A percentile compares a stretch with the other conserved stretches of the same genome.
Evolutionary conservation across 2,888 invertebrate species (phyloP).

Genomic region (Nomada hirtipes): DNA sequence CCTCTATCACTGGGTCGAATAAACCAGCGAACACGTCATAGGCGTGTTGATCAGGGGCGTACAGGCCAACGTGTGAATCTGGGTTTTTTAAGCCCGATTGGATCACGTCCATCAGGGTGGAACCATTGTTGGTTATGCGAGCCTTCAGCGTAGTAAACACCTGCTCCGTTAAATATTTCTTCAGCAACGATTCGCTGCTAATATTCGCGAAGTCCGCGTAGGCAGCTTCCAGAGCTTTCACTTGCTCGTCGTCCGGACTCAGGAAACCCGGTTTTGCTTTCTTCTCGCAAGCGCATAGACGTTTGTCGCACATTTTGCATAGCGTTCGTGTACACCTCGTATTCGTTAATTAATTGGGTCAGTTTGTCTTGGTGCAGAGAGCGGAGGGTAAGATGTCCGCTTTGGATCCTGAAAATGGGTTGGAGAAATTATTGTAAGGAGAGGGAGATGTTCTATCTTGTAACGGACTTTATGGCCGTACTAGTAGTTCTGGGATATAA

Average conservation of each 20-base stretch:
- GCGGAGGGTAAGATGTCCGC: too few relatives aligned
- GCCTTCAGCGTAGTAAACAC: slow-evolving; percentile 85
- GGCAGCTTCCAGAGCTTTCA: slow-evolving; percentile 85
- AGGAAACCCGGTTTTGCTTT: slow-evolving; percentile 48
- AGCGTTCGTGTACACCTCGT: too few relatives aligned
- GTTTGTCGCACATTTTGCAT: slow-evolving; percentile 79
- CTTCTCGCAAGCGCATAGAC: slow-evolving; percentile 74
- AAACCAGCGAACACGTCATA: slow-evolving; percentile 88
- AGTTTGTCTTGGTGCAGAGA: too few relatives aligned
- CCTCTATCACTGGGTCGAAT: slow-evolving; percentile 89
- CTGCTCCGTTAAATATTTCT: slow-evolving; percentile 86
- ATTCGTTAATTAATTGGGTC: not conserved
- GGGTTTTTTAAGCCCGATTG: slow-evolving; percentile 89
- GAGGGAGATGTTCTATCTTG: too few relatives aligned
- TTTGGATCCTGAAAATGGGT: too few relatives aligned
- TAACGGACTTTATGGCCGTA: too few relatives aligned
- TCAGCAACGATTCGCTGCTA: slow-evolving; percentile 87
- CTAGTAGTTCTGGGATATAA: too few relatives aligned
- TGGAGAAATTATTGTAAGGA: too few relatives aligned
- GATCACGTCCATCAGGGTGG: slow-evolving; percentile 88
- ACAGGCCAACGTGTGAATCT: slow-evolving; percentile 88
- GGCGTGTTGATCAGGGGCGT: slow-evolving; percentile 89
- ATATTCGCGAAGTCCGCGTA: slow-evolving; percentile 84
- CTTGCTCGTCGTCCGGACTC: slow-evolving; percentile 65
- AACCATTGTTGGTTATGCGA: slow-evolving; percentile 86